phyloP scores from a whole-genome alignment of 2,797 vertebrate genomes.

The Apogon talboti region DNA sequence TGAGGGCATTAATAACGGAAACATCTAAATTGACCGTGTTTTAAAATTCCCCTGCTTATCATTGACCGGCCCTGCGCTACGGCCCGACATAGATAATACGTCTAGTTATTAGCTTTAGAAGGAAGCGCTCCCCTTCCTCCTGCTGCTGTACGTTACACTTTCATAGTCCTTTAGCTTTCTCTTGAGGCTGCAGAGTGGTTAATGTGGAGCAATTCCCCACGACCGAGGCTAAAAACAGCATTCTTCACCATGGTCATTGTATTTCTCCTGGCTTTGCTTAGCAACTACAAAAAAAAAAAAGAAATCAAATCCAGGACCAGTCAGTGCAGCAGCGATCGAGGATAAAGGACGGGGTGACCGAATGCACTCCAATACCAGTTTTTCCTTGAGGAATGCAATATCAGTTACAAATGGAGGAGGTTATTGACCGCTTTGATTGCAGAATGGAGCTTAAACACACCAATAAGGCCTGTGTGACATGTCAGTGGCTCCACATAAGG shows the following conservation, averaged over 20 bases:
- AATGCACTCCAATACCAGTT: slow-evolving; percentile 25
- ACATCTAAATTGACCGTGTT: slow-evolving; percentile 15
- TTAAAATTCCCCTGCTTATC: slow-evolving; percentile 46
- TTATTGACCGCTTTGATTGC: slow-evolving; percentile 47
- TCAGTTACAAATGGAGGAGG: slow-evolving; percentile 20
- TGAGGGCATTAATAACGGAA: slow-evolving; percentile 19
- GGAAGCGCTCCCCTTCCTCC: slow-evolving; percentile 22
- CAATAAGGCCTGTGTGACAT: slow-evolving; percentile 43
- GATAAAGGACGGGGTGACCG: slow-evolving; percentile 48
- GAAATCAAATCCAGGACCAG: slow-evolving; percentile 38
- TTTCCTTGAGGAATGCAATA: slow-evolving; percentile 32
- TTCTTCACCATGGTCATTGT: slow-evolving; percentile 59
- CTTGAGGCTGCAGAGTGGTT: slow-evolving; percentile 38
- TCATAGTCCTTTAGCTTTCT: slow-evolving; percentile 32
- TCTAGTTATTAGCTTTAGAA: slow-evolving; percentile 34
- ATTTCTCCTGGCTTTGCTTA: slow-evolving; percentile 58
- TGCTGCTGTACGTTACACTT: slow-evolving; percentile 38
- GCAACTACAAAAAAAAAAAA: slow-evolving; percentile 47
- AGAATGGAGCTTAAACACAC: slow-evolving; percentile 31
- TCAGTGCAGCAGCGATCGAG: slow-evolving; percentile 16
- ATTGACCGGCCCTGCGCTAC: slow-evolving; percentile 20
- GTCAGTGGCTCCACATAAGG: slow-evolving; percentile 33
- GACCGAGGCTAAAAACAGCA: slow-evolving; percentile 63
- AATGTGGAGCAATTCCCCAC: slow-evolving; percentile 54
- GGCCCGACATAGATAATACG: slow-evolving; percentile 43